Evolutionary conservation across 2,797 vertebrate species (phyloP), one percentile per base, ranked within the genome.

Genomic region (Oryzias sinensis): DNA sequence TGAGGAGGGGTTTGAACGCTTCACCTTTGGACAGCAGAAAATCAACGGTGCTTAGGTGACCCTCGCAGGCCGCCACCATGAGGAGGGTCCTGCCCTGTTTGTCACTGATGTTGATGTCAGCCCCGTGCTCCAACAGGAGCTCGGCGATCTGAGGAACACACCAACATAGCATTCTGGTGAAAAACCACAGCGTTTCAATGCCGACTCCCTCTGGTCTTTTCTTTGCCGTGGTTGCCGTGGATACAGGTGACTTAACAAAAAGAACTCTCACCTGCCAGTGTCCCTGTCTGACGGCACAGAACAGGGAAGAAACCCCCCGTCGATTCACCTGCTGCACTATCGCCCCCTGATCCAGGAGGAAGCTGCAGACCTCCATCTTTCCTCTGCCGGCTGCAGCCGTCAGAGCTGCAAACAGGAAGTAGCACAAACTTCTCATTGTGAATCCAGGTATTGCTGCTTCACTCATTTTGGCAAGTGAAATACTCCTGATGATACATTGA

Each of bases 61-160:
- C 97, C 88, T 99, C 97, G 18, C 95, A 97, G 27, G 96, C 90
- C 3, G 96, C 97, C 86, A 99, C 96, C 97, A 99, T 99, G 46
- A 99, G 93, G 0, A 98, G 93, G 0, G 96, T 98, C 69, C 97
- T 90, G 59, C 97, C 97, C 88, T 98, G 97, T 81, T 94, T 98
- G 91, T 99, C 97, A 4, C 94, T 95, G 53, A 94, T 65, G 71
- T 98, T 98, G 59, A 98, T 94, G 18, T 98, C 95, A 7, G 94
- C 94, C 16, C 96, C 95, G 0, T 70, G 90, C 57, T 95, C 90
- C 84, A 98, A 67, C 22, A 99, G 90, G 75, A 97, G 75, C 57
- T 95, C 93, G 54, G 94, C 94, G 48, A 99, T 94, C 97, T 99
- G 80, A 60, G 51, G 86, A 42, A 55, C 2, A 20, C 18, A 68